phyloP scores from a whole-genome alignment of 2,888 invertebrate genomes.

The Tinea semifulvella region DNA sequence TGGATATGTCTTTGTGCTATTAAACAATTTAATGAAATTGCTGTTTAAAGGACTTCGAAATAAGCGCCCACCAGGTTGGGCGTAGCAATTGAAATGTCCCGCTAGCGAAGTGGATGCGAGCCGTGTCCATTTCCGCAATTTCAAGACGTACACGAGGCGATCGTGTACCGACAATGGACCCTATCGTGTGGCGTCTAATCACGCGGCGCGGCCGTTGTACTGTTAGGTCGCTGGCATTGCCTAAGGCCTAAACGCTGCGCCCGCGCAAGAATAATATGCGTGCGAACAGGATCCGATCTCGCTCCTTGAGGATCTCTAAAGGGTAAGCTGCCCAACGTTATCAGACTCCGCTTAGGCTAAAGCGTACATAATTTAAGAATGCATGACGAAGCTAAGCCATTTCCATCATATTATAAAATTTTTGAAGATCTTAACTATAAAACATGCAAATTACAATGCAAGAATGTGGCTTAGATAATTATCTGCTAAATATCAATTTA shows the following conservation, averaged over 20 bases:
- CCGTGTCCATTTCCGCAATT: constrained; percentile 63
- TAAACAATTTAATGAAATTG: constrained; percentile 4
- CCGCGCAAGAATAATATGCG: constrained; percentile 52
- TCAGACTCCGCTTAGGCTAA: background rate
- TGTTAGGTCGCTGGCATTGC: constrained; percentile 52
- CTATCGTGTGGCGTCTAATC: constrained; percentile 66
- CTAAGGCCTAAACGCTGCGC: constrained; percentile 32
- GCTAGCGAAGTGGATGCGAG: constrained; percentile 54
- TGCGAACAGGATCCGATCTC: constrained; percentile 60
- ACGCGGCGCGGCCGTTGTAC: constrained; percentile 45
- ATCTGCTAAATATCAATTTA: background rate
- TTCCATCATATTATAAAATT: background rate
- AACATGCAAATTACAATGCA: constrained; percentile 1
- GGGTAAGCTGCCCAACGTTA: constrained; percentile 11
- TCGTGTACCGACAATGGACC: constrained; percentile 63
- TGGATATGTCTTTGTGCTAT: background rate
- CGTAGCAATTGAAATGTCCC: constrained; percentile 62
- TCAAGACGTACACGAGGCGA: constrained; percentile 58
- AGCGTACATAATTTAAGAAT: constrained; percentile 8
- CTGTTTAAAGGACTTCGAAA: constrained; percentile 6
- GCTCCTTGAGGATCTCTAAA: constrained; percentile 26
- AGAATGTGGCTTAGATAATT: background rate
- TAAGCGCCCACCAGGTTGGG: constrained; percentile 25
- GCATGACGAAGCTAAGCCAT: constrained; percentile 5
- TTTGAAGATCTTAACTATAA: constrained; percentile 2